Base-by-base conservation (phyloP, 2,888 invertebrate species). In the Oligia strigilis region DNA sequence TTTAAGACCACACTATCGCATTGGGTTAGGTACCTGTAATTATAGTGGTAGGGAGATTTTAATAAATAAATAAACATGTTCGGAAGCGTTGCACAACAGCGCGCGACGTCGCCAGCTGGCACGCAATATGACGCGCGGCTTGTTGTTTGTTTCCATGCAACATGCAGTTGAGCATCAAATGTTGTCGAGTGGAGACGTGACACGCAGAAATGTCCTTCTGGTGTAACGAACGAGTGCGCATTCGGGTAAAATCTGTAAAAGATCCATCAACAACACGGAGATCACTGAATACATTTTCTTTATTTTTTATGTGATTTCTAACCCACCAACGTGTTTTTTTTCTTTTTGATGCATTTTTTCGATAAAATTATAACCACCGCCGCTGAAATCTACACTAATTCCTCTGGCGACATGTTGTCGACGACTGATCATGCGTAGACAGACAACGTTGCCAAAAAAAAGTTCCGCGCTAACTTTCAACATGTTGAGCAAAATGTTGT, bases 281-380 rank as follows among this genome's bases (percentile, higher is more conserved):
- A 60, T 60, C n/a, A 60, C n/a, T 60, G 60, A 60, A 60, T 60
- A n/a, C n/a, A 60, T n/a, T 60, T 60, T 60, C n/a, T 60, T 60
- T n/a, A n/a, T 60, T 60, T 60, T 60, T 11, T 60, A 60, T 1
- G 60, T n/a, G n/a, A 13, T n/a, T 60, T 36, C 36, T 36, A 36
- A 36, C 36, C 36, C 36, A 36, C 36, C 36, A 60, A n/a, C 60
- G n/a, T 60, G 60, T 60, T n/a, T 4, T 60, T 60, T 11, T 60
- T 36, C 36, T 36, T 36, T 36, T 2, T 36, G 36, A 36, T 36
- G 36, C 36, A 36, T 60, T 60, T 60, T 60, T 60, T 58, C 58
- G 58, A 52, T 52, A 52, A 52, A 52, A 52, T 17, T 52, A 52
- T 52, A 52, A 17, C 52, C 52, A 17, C 52, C 23, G 23, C 58